These are phyloP conservation scores for Dipodomys stephensi DNA, from an alignment of 2,113 vertebrate genomes.

Conservation along the genomic window DNA sequence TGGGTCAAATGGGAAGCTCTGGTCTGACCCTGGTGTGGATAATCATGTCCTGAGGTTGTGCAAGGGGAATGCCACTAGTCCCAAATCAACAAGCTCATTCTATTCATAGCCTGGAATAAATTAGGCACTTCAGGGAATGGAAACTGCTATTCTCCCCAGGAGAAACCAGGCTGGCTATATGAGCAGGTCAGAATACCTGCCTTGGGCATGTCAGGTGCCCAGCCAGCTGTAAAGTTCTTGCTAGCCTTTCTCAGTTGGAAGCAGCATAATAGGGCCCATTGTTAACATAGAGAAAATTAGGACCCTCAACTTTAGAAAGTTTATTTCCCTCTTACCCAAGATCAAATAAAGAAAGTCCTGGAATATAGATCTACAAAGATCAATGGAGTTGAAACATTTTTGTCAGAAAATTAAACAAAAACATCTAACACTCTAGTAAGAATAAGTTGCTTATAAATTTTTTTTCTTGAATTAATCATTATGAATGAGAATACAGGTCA, in stretches of 20 bases:
- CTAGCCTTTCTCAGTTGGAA: conserved; percentile 77
- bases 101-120: conserved; percentile 80
- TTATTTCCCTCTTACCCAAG: conserved; percentile 51
- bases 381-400: conserved; percentile 48
- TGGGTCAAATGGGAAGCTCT: conserved; percentile 66
- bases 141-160: conserved; percentile 74
- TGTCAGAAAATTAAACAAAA: conserved; percentile 61
- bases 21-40: conserved; percentile 64
- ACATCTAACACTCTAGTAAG: conserved; percentile 38
- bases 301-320: conserved; percentile 52
- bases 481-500: not conserved
- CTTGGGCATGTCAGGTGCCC: conserved; percentile 78
- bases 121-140: conserved; percentile 72
- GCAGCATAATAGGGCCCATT: conserved; percentile 78
- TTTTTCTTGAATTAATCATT: conserved; percentile 2
- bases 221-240: conserved; percentile 79
- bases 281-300: conserved; percentile 75
- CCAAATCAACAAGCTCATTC: conserved; percentile 73
- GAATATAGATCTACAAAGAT: conserved; percentile 41
- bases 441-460: not conserved
- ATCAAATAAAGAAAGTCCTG: conserved; percentile 71
- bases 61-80: conserved; percentile 63
- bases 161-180: conserved; percentile 58
- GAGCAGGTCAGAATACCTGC: conserved; percentile 77
- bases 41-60: conserved; percentile 78